phyloP scores from a whole-genome alignment of 2,113 vertebrate species.

The Dicentrarchus labrax region DNA sequence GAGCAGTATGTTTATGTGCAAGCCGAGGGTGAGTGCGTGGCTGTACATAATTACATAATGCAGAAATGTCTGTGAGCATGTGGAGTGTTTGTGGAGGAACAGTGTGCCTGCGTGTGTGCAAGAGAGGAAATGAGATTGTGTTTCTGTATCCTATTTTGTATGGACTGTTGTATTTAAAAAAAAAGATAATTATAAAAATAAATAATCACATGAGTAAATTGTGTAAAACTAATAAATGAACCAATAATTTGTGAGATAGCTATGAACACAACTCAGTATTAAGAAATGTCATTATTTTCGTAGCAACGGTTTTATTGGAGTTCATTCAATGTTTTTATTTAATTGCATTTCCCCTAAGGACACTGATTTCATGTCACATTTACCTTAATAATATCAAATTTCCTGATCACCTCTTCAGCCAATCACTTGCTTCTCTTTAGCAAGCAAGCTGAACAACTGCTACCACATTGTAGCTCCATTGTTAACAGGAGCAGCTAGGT shows the following conservation, averaged over 20 bases:
- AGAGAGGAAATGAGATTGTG: not conserved
- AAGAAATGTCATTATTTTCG: too few relatives aligned
- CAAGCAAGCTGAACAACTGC: not conserved
- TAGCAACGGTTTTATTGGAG: too few relatives aligned
- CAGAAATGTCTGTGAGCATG: conserved; percentile 21
- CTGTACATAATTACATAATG: conserved; percentile 13
- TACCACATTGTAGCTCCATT: not conserved
- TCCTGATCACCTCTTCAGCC: not conserved
- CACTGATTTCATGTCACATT: too few relatives aligned
- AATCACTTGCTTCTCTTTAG: not conserved
- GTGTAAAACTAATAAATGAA: not conserved
- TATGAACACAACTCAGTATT: not conserved
- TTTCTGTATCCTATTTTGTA: not conserved
- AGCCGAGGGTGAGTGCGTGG: conserved; percentile 34
- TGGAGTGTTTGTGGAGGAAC: conserved; percentile 17
- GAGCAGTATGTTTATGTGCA: conserved; percentile 57
- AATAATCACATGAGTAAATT: not conserved
- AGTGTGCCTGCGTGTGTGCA: not conserved
- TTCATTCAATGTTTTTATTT: too few relatives aligned
- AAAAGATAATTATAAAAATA: not conserved
- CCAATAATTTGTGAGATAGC: not conserved
- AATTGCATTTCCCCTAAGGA: too few relatives aligned
- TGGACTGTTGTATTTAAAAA: not conserved
- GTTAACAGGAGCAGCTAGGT: not conserved
- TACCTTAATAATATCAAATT: not conserved